Conservation (phyloP, 2,797 vertebrate genomes). For the Bryconaethiops microstoma region DNA sequence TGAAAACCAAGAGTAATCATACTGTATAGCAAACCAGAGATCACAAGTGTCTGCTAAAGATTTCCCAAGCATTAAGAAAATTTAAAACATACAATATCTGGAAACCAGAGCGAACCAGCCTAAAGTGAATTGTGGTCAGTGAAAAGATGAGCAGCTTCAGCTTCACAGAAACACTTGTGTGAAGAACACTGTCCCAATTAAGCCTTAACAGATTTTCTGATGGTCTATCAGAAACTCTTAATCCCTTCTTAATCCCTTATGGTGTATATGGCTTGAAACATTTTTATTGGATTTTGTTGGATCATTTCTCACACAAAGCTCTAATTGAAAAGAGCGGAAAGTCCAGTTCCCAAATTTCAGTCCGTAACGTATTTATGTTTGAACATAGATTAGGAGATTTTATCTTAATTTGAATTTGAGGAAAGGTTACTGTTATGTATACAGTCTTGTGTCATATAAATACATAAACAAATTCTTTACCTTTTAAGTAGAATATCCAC, state of each 20-base stretch:
- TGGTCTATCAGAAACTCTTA: conserved; percentile 75
- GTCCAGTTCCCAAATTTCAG: too few species aligned
- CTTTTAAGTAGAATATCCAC: background rate
- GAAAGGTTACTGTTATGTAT: too few species aligned
- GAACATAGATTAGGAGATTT: too few species aligned
- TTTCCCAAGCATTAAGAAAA: conserved; percentile 11
- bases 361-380: too few species aligned
- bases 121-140: conserved; percentile 16
- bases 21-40: conserved; percentile 7
- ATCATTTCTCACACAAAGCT: background rate
- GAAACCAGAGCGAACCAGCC: background rate
- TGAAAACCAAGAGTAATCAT: conserved; percentile 33
- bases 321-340: too few species aligned
- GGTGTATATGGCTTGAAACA: background rate
- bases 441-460: too few species aligned
- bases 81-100: background rate
- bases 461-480: too few species aligned
- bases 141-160: conserved; percentile 4
- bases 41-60: background rate
- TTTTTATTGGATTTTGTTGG: background rate
- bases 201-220: conserved; percentile 66
- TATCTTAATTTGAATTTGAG: too few species aligned
- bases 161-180: conserved; percentile 25
- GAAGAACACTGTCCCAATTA: background rate
- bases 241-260: background rate